phyloP scores from a whole-genome alignment of 1,140 invertebrate species.

The Polyergus mexicanus region DNA sequence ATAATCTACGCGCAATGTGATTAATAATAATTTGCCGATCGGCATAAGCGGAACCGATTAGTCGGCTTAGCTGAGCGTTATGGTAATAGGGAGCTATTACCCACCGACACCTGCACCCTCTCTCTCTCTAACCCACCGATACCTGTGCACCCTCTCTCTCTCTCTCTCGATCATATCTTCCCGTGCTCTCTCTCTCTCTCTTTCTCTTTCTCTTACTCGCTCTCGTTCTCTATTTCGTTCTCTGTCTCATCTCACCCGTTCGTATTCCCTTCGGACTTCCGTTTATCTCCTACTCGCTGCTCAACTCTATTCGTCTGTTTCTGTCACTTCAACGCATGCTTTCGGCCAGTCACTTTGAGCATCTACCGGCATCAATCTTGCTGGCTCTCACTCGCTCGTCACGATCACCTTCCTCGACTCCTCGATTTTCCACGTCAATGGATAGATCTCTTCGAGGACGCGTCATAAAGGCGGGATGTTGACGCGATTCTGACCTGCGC shows the following conservation, averaged over 20 bases:
- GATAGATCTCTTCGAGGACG: slow-evolving; percentile 63
- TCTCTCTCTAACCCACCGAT: slow-evolving; percentile 66
- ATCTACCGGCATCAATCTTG: slow-evolving; percentile 34
- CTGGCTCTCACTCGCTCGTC: slow-evolving; percentile 25
- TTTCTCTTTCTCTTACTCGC: background rate
- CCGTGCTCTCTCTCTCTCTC: background rate
- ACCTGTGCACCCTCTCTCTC: slow-evolving; percentile 44
- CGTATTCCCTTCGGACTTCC: slow-evolving; percentile 11
- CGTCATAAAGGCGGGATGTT: slow-evolving; percentile 64
- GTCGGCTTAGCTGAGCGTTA: slow-evolving; percentile 81
- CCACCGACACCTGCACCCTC: slow-evolving; percentile 59
- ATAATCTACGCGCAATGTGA: slow-evolving; percentile 80
- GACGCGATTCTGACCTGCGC: slow-evolving; percentile 39
- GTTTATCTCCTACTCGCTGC: background rate
- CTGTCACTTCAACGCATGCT: slow-evolving; percentile 41
- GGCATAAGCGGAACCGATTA: slow-evolving; percentile 84
- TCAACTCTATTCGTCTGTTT: slow-evolving; percentile 33
- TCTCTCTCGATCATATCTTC: background rate
- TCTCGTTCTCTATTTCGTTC: slow-evolving; percentile 1
- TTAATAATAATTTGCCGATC: slow-evolving; percentile 84
- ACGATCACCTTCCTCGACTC: slow-evolving; percentile 51
- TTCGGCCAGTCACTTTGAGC: slow-evolving; percentile 53
- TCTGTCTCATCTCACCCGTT: background rate
- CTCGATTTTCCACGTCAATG: slow-evolving; percentile 70
- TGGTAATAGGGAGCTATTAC: slow-evolving; percentile 83